These are phyloP conservation scores for Zele albiditarsus DNA, from an alignment of 2,888 invertebrate species.

Conservation along the genomic window DNA sequence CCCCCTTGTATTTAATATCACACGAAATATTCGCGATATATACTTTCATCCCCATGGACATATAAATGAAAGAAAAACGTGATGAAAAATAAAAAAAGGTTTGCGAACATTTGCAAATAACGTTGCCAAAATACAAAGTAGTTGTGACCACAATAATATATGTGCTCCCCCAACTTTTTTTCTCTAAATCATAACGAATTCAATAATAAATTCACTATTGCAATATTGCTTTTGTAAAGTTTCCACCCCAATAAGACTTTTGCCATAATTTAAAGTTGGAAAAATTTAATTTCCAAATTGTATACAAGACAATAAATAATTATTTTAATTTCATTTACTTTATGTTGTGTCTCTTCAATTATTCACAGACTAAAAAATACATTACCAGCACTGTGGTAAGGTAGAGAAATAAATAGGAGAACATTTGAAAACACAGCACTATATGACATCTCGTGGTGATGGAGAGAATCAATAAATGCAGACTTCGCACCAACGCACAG, in stretches of 20 bases:
- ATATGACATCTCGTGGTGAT: background rate
- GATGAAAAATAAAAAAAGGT: conserved; percentile 41
- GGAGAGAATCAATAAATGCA: background rate
- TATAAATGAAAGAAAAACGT: background rate
- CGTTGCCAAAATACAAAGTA: background rate
- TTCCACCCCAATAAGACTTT: background rate
- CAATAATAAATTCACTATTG: background rate
- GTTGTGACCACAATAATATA: conserved; percentile 1
- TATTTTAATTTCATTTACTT: background rate
- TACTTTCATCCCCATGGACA: background rate
- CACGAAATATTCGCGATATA: conserved; percentile 34
- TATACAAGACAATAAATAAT: background rate
- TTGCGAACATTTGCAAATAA: conserved; percentile 31
- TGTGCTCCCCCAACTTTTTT: background rate
- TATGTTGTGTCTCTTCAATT: background rate
- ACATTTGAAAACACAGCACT: background rate
- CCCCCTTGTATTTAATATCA: conserved; percentile 46
- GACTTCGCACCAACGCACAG: too few species aligned
- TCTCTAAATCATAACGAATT: background rate
- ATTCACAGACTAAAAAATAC: background rate
- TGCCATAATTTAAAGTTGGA: background rate
- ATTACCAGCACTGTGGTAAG: background rate
- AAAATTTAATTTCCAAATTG: background rate
- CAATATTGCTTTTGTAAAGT: background rate
- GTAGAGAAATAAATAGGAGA: background rate